A percentile compares a stretch with the other conserved stretches of the same genome.
Conservation (phyloP, 2,797 vertebrate genomes). For the Chloroceryle amazona region DNA sequence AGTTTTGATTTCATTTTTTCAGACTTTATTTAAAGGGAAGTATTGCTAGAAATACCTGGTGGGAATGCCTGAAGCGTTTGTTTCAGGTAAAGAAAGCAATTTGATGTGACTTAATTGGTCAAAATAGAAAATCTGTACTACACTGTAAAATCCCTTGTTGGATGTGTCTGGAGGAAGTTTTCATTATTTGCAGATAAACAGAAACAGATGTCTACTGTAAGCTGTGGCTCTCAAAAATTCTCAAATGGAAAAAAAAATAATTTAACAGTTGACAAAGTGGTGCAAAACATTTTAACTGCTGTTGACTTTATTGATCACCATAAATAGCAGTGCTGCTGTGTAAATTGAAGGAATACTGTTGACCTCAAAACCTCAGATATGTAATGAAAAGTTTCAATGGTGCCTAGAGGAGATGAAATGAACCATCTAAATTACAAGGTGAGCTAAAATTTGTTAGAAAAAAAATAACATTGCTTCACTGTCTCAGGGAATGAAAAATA, state of each 20-base stretch:
- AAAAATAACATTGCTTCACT: not conserved
- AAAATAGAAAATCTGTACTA: not conserved
- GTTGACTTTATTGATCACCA: not conserved
- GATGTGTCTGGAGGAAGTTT: not conserved
- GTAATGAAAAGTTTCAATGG: not conserved
- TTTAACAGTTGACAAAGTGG: not conserved
- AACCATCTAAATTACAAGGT: constrained; percentile 11
- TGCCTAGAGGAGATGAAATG: not conserved
- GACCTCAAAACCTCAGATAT: not conserved
- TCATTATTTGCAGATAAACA: not conserved
- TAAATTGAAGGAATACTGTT: not conserved
- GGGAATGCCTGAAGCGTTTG: not conserved
- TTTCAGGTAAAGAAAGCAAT: not conserved
- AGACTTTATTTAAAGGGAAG: not conserved
- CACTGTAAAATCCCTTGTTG: not conserved
- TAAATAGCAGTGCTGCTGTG: not conserved
- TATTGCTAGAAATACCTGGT: not conserved
- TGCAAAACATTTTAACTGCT: not conserved
- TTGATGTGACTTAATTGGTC: not conserved
- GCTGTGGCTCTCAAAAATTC: not conserved
- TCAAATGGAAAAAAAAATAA: not conserved
- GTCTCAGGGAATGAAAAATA: not conserved
- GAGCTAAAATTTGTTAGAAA: not conserved
- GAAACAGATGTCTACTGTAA: constrained; percentile 15
- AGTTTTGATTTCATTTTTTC: not conserved